Percentiles rank a stretch among this genome's conserved stretches.
Evolutionary conservation across 2,888 invertebrate species (phyloP).

Genomic region (Opisthograptis luteolata): DNA sequence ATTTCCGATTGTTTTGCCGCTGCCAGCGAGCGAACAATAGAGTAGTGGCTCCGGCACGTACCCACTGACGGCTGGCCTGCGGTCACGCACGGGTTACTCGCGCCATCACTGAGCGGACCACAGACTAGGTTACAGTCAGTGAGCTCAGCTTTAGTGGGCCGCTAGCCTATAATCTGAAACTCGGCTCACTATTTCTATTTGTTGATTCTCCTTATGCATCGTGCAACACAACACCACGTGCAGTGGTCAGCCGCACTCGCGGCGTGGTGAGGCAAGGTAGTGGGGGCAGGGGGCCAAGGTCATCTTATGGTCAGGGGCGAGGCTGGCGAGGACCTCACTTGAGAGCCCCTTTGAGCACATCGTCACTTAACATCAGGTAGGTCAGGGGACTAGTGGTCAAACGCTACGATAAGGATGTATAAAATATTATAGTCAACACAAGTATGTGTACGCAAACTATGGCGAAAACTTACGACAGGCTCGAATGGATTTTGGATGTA

Average conservation of each 20-base stretch:
- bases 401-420: too few species aligned
- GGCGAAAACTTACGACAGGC: not conserved
- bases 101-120: not conserved
- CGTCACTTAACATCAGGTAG: too few species aligned
- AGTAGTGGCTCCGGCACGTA: too few species aligned
- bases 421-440: too few species aligned
- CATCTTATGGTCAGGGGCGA: not conserved
- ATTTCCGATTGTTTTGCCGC: conserved; percentile 9
- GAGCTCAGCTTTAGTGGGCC: not conserved
- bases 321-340: not conserved
- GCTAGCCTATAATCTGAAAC: not conserved
- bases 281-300: not conserved
- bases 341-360: too few species aligned
- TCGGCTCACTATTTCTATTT: too few species aligned
- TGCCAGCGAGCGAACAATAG: too few species aligned
- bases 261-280: not conserved
- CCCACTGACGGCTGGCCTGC: not conserved
- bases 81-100: too few species aligned
- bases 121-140: not conserved
- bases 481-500: not conserved
- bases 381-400: too few species aligned
- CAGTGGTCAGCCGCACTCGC: not conserved
- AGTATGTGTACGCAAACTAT: not conserved
- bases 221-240: not conserved
- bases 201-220: not conserved